Evolutionary conservation across 2,888 invertebrate species (phyloP).

Genomic region (Hydriomena furcata): DNA sequence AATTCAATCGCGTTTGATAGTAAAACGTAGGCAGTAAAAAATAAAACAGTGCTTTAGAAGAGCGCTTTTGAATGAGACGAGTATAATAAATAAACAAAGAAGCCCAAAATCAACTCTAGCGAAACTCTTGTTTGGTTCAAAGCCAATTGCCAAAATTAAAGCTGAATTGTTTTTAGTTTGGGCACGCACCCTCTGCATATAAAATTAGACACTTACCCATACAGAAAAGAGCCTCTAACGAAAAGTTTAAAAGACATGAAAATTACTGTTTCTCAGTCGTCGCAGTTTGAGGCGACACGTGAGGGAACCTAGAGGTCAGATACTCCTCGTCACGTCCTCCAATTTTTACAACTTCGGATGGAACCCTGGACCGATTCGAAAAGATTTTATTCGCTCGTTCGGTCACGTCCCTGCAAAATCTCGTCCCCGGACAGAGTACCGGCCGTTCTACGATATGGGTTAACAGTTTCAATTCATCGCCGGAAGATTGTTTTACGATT

Average conservation of each 20-base stretch:
- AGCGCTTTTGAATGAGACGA: neutral
- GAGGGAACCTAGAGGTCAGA: conserved; percentile 35
- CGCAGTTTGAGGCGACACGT: conserved; percentile 39
- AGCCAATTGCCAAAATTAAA: conserved; percentile 1
- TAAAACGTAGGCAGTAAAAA: conserved; percentile 23
- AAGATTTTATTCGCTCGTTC: conserved; percentile 72
- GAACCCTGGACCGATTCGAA: conserved; percentile 50
- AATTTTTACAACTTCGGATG: conserved; percentile 62
- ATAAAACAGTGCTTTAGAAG: conserved; percentile 3
- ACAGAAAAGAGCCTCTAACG: neutral
- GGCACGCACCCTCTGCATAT: too few relatives aligned
- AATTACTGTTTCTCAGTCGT: conserved; percentile 27
- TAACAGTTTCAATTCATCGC: conserved; percentile 67
- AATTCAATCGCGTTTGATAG: conserved; percentile 17
- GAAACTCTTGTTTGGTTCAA: neutral
- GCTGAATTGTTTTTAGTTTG: conserved; percentile 4
- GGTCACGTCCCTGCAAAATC: conserved; percentile 72
- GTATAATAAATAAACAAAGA: neutral
- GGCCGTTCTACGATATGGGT: conserved; percentile 64
- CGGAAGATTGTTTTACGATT: conserved; percentile 73
- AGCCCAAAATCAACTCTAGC: neutral
- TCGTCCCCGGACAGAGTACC: conserved; percentile 62
- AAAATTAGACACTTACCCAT: too few relatives aligned
- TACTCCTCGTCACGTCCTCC: conserved; percentile 59
- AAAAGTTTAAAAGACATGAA: conserved; percentile 19